Evolutionary conservation across 2,113 vertebrate genomes (phyloP).

Genomic region (Xenus cinereus): DNA sequence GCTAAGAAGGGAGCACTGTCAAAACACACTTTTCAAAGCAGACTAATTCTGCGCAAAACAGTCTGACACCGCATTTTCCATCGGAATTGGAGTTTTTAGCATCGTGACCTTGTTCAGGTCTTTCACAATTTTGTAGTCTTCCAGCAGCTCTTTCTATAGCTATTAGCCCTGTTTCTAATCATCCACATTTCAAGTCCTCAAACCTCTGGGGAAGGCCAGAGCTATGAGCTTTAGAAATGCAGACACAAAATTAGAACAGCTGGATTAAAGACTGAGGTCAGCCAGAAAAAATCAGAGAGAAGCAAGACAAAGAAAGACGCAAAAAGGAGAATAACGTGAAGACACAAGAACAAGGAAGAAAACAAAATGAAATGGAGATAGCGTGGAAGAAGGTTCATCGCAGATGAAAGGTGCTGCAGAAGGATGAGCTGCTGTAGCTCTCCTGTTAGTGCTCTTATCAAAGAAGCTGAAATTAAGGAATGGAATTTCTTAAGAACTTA

Average conservation of each 20-base stretch:
- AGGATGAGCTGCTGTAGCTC: not conserved
- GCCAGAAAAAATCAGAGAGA: not conserved
- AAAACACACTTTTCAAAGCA: constrained; percentile 25
- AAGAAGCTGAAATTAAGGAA: not conserved
- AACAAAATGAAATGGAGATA: not conserved
- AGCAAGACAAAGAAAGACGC: not conserved
- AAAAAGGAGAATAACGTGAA: not conserved
- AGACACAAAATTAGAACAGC: not conserved
- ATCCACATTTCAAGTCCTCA: not conserved
- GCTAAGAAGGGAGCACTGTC: not conserved
- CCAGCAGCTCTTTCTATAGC: not conserved
- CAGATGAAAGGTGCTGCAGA: not conserved
- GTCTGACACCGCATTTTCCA: not conserved
- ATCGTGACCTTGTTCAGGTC: not conserved
- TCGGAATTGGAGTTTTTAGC: not conserved
- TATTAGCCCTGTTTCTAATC: not conserved
- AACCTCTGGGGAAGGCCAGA: not conserved
- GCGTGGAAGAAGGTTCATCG: not conserved
- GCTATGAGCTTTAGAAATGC: not conserved
- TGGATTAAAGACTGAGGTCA: not conserved
- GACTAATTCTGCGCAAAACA: not conserved
- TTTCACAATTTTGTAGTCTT: not conserved
- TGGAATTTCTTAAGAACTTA: not conserved
- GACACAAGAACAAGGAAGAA: not conserved
- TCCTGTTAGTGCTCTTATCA: not conserved